Evolutionary conservation across 2,888 invertebrate species (phyloP), one percentile per base, ranked within the genome.

Genomic region (Euzophera pinguis): DNA sequence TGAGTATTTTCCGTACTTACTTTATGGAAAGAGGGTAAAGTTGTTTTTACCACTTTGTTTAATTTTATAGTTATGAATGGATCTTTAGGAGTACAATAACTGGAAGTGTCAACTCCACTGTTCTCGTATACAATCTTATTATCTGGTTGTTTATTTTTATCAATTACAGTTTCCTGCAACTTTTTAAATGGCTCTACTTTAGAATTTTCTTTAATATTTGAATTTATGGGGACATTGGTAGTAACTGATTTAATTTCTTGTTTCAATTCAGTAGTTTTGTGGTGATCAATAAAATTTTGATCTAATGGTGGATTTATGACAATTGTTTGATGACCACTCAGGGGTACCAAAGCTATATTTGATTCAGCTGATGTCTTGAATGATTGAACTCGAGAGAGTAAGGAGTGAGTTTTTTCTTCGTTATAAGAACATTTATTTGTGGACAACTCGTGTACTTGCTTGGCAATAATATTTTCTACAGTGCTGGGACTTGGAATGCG

Each of bases 281-380:
- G 65, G 35, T 53, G 61, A 50, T 71, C 67, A 49, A 53, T 61
- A 32, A 55, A 47, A 32, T 73, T 70, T 64, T 81, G 80, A 34
- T 67, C 70, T 29, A 88, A 60, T 10, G 90, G 90, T 56, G 90
- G 89, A 71, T 90, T 80, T 53, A 90, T 85, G 22, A 91, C 84
- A 61, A 91, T 86, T n/a, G 91, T 91, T 78, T 91, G 91, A 67
- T 91, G 90, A 45, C 91, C 90, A 62, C 91, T 91, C 56, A 91
- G 67, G 42, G 91, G 91, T 38, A 91, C 78, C 49, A 91, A 81
- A 53, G 85, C 78, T 55, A 91, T 84, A 61, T 82, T 86, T n/a
- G 87, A 84, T 58, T 88, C 84, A n/a, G 84, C 79, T 3, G 84
- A 80, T 55, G 88, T 87, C 66, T 90, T 90, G 55, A 90, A 90